phyloP scores from a whole-genome alignment of 2,113 vertebrate genomes.

The Lepisosteus osseus region DNA sequence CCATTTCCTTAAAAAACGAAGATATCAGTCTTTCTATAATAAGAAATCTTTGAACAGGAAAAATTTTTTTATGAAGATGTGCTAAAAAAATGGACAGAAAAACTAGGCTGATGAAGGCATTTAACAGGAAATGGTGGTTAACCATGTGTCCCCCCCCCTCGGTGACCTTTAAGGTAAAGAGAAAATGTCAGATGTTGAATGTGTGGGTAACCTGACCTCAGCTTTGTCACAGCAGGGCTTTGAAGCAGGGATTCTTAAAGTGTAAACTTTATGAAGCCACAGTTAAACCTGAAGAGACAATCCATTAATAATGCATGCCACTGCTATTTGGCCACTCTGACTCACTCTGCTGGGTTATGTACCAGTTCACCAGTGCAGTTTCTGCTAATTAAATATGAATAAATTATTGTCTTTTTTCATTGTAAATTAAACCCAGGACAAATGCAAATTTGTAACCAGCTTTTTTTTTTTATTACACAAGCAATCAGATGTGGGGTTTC shows the following conservation, averaged over 20 bases:
- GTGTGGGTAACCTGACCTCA: conserved; percentile 31
- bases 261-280: conserved; percentile 42
- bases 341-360: conserved; percentile 39
- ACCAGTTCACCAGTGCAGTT: conserved; percentile 36
- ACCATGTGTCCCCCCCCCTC: conserved; percentile 16
- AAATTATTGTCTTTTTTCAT: conserved; percentile 37
- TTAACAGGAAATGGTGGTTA: too few relatives aligned
- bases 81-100: too few relatives aligned
- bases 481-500: background rate
- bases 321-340: conserved; percentile 48
- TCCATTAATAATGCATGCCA: conserved; percentile 45
- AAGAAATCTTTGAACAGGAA: too few relatives aligned
- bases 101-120: too few relatives aligned
- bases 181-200: conserved; percentile 27
- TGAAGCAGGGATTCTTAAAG: conserved; percentile 22
- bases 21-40: too few relatives aligned
- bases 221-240: conserved; percentile 28
- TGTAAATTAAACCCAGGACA: conserved; percentile 25
- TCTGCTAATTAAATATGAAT: conserved; percentile 31
- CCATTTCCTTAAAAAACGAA: too few relatives aligned
- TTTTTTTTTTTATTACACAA: background rate
- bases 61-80: too few relatives aligned
- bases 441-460: conserved; percentile 11
- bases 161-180: conserved; percentile 56
- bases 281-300: conserved; percentile 35